Base-by-base conservation (phyloP, 2,888 invertebrate species). In the Melanostoma scalare region DNA sequence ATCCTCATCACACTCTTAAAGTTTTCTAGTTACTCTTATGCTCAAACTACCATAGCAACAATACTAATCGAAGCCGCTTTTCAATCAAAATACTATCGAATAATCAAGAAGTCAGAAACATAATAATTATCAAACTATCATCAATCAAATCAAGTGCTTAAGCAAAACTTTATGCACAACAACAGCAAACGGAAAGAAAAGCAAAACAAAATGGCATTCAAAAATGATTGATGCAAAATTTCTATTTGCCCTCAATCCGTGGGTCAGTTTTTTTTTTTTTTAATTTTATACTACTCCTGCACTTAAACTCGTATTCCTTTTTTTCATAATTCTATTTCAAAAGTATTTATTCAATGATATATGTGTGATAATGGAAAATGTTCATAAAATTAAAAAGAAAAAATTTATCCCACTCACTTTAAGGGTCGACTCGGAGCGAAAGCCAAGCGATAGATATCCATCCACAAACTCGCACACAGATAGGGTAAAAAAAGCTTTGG, bases 171-270 rank as follows among this genome's bases (percentile, higher is more conserved):
- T 65, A 65, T 56, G 44, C 40, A 71, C 77, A 65, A 33, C 48
- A 35, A 56, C 10, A 31, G 38, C 38, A 50, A 63, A 33, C 9
- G 31, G 44, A 31, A 44, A 0, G 40, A 20, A 5, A 65, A 50
- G 6, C 31, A 52, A 42, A 35, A 46, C 5, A 36, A 33, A 61
- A 67, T 48, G 40, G 6, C 44, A 31, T 60, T 50, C 58, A 63
- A 50, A 63, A 65, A 53, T 78, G 82, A 78, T 82, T 78, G 82
- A 82, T 82, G 72, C 77, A 73, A 63, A 61, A 55, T 48, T 71
- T 55, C 33, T 55, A 58, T 63, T 63, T 65, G 50, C 52, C 69
- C 68, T 50, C 60, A 10, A 56, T 75, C 69, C 48, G 40, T 63
- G 61, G 68, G 74, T 63, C 48, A 74, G 48, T 56, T 63, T 58